phyloP scores from a whole-genome alignment of 2,888 invertebrate genomes.

The Cremastinae sp. region DNA sequence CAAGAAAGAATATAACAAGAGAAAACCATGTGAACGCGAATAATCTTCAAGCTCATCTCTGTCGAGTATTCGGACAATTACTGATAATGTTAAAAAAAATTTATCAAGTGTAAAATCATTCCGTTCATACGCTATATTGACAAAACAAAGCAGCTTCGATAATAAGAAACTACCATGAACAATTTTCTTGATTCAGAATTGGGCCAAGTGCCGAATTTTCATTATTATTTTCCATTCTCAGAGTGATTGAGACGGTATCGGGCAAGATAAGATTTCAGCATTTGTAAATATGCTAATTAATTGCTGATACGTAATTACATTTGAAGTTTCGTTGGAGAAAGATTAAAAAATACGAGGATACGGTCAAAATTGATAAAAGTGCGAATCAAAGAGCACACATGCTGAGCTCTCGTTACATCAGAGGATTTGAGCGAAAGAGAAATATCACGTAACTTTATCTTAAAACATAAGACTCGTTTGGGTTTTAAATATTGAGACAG shows the following conservation, averaged over 20 bases:
- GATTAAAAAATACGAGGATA: neutral
- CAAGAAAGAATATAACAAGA: neutral
- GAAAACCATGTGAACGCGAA: conserved; percentile 10
- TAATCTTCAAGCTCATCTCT: conserved; percentile 7
- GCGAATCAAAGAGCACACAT: neutral
- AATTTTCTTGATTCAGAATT: neutral
- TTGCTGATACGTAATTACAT: neutral
- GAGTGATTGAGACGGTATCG: neutral
- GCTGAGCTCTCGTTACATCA: neutral
- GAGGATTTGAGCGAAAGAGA: neutral
- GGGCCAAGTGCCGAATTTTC: neutral
- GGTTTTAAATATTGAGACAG: conserved; percentile 4
- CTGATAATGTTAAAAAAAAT: neutral
- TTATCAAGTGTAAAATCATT: neutral
- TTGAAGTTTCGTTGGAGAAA: neutral
- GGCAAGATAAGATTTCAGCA: conserved; percentile 15
- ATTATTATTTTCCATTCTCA: conserved; percentile 1
- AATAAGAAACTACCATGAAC: too few species aligned
- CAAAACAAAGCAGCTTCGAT: neutral
- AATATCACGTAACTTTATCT: conserved; percentile 18
- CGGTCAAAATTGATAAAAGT: neutral
- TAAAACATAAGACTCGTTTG: conserved; percentile 7
- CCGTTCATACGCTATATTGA: neutral
- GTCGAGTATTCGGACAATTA: neutral
- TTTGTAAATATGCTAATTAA: conserved; percentile 40